These are phyloP conservation scores for Drosophila lutescens DNA, from an alignment of 2,888 invertebrate genomes.

Conservation along the genomic window DNA sequence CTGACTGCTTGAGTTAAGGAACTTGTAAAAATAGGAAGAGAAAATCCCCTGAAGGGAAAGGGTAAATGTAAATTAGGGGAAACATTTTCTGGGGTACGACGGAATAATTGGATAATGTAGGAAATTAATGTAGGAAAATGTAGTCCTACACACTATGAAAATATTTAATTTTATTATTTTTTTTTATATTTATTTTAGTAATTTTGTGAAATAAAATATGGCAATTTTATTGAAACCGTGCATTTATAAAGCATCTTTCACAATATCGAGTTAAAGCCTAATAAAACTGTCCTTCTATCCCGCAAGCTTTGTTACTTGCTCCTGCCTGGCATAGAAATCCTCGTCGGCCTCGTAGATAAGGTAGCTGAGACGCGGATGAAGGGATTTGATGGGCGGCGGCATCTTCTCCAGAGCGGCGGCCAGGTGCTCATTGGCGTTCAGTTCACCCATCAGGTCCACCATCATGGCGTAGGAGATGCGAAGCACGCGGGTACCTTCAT, in stretches of 20 bases:
- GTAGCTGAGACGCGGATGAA: slow-evolving; percentile 31
- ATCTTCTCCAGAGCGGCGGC: slow-evolving; percentile 30
- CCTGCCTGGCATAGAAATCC: slow-evolving; percentile 19
- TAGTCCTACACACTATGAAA: too few species aligned
- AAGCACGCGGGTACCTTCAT: slow-evolving; percentile 2
- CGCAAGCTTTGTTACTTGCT: background rate
- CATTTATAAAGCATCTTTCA: background rate
- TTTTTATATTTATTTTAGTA: too few species aligned
- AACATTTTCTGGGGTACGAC: slow-evolving; percentile 12
- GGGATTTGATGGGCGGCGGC: background rate
- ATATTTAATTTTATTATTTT: too few species aligned
- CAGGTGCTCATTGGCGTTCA: slow-evolving; percentile 42
- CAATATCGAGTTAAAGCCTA: background rate
- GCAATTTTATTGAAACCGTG: background rate
- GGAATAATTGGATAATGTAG: background rate
- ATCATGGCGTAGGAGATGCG: slow-evolving; percentile 58
- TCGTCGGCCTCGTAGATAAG: slow-evolving; percentile 38
- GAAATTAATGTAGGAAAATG: background rate
- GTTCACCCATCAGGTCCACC: slow-evolving; percentile 42
- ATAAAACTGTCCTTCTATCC: background rate
- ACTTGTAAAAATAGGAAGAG: slow-evolving; percentile 13
- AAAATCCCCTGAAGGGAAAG: slow-evolving; percentile 22
- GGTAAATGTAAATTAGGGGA: slow-evolving; percentile 28
- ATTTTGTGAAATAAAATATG: too few species aligned
- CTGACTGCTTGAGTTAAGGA: background rate